Evolutionary conservation across 2,888 invertebrate species (phyloP).

Genomic region (Cryptophagus acutangulus): DNA sequence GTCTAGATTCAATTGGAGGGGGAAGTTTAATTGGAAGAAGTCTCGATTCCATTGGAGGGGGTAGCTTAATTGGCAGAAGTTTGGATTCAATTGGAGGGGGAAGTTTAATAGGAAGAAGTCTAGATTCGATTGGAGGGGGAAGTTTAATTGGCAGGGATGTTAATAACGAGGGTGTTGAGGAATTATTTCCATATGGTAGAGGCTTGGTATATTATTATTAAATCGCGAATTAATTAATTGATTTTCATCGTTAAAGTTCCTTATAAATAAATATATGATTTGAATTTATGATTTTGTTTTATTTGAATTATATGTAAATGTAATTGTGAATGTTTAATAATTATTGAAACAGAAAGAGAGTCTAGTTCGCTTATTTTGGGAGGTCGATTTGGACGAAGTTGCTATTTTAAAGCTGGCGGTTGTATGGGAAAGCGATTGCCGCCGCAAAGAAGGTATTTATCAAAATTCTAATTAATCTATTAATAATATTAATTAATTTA

Average conservation of each 20-base stretch:
- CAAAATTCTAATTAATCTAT: background rate
- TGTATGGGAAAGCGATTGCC: conserved; percentile 30
- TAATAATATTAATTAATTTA: background rate
- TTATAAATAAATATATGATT: too few relatives aligned
- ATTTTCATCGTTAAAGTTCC: too few relatives aligned
- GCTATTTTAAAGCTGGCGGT: conserved; percentile 28
- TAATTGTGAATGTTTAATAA: too few relatives aligned
- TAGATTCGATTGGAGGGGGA: conserved; percentile 25
- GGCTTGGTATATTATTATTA: background rate
- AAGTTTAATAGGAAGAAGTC: conserved; percentile 17
- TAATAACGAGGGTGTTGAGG: background rate
- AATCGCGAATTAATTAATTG: too few relatives aligned
- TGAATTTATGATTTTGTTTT: too few relatives aligned
- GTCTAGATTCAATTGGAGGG: conserved; percentile 14
- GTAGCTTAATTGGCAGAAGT: conserved; percentile 18
- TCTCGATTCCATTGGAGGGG: conserved; percentile 21
- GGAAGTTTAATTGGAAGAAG: conserved; percentile 21
- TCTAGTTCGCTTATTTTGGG: conserved; percentile 29
- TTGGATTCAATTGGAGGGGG: conserved; percentile 28
- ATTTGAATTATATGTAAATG: too few relatives aligned
- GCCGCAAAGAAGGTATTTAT: background rate
- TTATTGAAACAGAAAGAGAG: conserved; percentile 26
- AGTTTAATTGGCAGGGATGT: background rate
- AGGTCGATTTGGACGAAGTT: conserved; percentile 30
- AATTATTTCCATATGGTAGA: background rate